A percentile compares a stretch with the other conserved stretches of the same genome.
These are phyloP conservation scores for Keiferia lycopersicella DNA, from an alignment of 2,888 invertebrate genomes.

Conservation along the genomic window DNA sequence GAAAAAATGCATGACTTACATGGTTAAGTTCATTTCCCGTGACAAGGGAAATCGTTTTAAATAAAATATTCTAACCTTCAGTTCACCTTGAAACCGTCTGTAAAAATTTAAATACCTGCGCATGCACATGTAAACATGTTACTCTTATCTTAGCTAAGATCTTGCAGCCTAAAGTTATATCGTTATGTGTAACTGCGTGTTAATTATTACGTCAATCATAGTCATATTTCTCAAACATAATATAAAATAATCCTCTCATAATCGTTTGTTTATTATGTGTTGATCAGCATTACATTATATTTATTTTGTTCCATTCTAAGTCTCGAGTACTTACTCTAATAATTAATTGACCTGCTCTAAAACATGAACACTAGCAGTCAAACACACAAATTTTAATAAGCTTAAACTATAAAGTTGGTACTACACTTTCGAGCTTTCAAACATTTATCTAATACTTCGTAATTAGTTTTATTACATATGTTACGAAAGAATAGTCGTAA, in stretches of 20 bases:
- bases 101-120: slow-evolving; percentile 5
- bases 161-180: neutral
- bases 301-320: neutral
- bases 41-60: neutral
- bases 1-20: neutral
- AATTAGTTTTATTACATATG: too few species aligned
- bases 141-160: neutral
- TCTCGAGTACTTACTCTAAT: neutral
- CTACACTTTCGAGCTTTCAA: too few species aligned
- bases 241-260: neutral
- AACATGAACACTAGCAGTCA: too few species aligned
- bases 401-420: too few species aligned
- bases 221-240: slow-evolving; percentile 3
- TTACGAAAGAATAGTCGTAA: too few species aligned
- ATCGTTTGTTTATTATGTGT: neutral
- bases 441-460: too few species aligned
- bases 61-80: slow-evolving; percentile 8
- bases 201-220: slow-evolving; percentile 15
- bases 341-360: too few species aligned
- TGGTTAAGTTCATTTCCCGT: neutral
- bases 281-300: neutral
- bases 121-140: neutral
- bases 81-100: slow-evolving; percentile 3
- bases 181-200: neutral
- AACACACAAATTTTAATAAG: too few species aligned